Percentiles rank a stretch among this genome's conserved stretches.
Evolutionary conservation across 2,113 vertebrate genomes (phyloP).

Genomic region (Hippocampus zosterae): DNA sequence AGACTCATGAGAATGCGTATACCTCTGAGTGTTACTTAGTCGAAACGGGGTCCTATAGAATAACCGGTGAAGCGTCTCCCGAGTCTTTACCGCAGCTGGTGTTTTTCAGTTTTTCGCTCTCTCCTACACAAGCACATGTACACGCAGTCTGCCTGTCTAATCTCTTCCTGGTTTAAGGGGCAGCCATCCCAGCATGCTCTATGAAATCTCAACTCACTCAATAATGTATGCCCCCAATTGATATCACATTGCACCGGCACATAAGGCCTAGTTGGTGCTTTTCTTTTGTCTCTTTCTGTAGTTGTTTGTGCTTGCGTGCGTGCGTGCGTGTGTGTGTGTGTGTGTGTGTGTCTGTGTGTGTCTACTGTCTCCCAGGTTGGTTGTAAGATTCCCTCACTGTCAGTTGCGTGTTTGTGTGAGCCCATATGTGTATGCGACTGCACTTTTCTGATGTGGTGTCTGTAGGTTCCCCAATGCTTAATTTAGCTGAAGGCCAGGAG

Average conservation of each 20-base stretch:
- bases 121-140: background rate
- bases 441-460: slow-evolving; percentile 18
- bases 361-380: slow-evolving; percentile 33
- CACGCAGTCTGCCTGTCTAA: slow-evolving; percentile 15
- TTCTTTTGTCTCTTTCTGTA: slow-evolving; percentile 14
- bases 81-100: background rate
- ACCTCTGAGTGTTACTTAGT: background rate
- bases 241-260: slow-evolving; percentile 29
- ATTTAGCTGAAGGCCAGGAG: slow-evolving; percentile 49
- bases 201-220: slow-evolving; percentile 44
- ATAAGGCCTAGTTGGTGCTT: slow-evolving; percentile 26
- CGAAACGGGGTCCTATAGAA: background rate
- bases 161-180: slow-evolving; percentile 36
- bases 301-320: background rate
- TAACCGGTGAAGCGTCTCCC: background rate
- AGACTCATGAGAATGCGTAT: background rate
- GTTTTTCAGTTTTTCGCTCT: background rate
- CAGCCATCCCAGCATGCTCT: slow-evolving; percentile 38
- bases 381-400: slow-evolving; percentile 41
- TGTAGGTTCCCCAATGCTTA: slow-evolving; percentile 40
- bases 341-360: slow-evolving; percentile 16
- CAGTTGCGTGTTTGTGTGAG: slow-evolving; percentile 17
- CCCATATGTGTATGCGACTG: background rate
- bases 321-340: background rate
- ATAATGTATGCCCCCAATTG: slow-evolving; percentile 63